These are phyloP conservation scores for Serinus canaria DNA, from an alignment of 2,113 vertebrate genomes.

Conservation along the genomic window DNA sequence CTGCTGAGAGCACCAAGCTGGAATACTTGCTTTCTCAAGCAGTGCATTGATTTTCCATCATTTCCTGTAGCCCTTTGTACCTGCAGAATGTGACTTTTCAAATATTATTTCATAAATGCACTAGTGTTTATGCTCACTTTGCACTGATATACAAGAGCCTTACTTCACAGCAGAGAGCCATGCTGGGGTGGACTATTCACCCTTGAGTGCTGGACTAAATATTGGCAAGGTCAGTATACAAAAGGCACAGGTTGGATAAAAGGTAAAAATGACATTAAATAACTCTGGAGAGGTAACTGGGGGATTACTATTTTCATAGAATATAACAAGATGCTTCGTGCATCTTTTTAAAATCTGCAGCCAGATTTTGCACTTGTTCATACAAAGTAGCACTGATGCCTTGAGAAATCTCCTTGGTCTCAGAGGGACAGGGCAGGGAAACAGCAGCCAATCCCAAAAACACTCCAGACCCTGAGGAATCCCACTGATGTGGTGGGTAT, in stretches of 20 bases:
- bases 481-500: background rate
- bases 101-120: background rate
- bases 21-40: background rate
- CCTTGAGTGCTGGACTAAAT: background rate
- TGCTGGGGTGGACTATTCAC: background rate
- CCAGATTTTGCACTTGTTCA: background rate
- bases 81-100: background rate
- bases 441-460: background rate
- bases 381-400: background rate
- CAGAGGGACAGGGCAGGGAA: background rate
- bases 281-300: background rate
- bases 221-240: background rate
- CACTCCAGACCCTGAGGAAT: background rate
- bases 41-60: background rate
- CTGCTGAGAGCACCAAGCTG: background rate
- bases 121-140: background rate
- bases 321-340: background rate
- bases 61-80: background rate
- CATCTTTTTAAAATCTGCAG: background rate
- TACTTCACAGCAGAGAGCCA: background rate
- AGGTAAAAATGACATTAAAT: background rate
- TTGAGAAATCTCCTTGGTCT: background rate
- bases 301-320: background rate
- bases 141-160: background rate
- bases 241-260: background rate